Evolutionary conservation across 1,140 invertebrate genomes (phyloP).

Genomic region (Mylabris phalerata): DNA sequence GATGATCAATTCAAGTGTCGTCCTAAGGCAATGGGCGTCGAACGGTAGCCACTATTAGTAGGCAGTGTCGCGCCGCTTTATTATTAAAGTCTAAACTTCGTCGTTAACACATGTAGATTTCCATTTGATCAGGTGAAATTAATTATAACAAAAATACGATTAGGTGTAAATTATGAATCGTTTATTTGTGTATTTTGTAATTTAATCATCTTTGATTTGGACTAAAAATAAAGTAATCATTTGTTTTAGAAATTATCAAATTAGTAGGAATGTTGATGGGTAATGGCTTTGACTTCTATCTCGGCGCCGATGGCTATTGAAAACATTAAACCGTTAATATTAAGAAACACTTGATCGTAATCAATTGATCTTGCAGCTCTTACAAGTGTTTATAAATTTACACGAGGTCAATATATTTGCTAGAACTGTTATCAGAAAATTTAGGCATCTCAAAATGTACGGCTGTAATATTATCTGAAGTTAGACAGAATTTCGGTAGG

Average conservation of each 20-base stretch:
- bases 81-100: constrained; percentile 15
- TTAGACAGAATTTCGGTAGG: too few relatives aligned
- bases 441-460: too few relatives aligned
- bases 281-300: constrained; percentile 6
- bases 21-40: constrained; percentile 11
- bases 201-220: too few relatives aligned
- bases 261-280: too few relatives aligned
- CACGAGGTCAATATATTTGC: constrained; percentile 16
- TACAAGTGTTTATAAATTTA: constrained; percentile 15
- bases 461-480: too few relatives aligned
- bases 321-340: constrained; percentile 8
- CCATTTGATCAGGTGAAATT: not conserved
- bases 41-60: constrained; percentile 16
- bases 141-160: too few relatives aligned
- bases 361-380: constrained; percentile 9
- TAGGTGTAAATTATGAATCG: too few relatives aligned
- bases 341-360: constrained; percentile 13
- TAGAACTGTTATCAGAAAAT: not conserved
- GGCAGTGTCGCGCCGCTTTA: constrained; percentile 14
- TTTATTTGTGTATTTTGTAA: too few relatives aligned
- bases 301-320: constrained; percentile 13
- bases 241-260: too few relatives aligned
- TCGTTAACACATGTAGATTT: constrained; percentile 7
- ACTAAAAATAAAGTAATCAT: too few relatives aligned
- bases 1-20: constrained; percentile 7